Base-by-base conservation (phyloP, 2,797 vertebrate genomes). In the Rhynchotus rufescens region DNA sequence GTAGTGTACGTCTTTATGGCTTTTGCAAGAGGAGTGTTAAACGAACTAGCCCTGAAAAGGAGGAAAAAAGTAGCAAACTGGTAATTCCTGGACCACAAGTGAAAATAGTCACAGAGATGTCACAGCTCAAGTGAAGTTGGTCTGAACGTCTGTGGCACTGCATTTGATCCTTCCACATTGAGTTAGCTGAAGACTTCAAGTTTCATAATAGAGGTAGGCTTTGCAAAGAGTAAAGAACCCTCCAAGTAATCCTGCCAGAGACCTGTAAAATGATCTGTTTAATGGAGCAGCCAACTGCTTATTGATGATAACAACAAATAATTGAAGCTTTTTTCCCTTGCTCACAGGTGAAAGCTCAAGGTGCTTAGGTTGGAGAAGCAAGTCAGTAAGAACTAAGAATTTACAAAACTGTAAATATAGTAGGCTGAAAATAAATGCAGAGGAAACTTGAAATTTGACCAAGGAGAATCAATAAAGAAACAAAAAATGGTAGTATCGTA, bases 11-110 rank as follows among this genome's bases (percentile, higher is more conserved):
- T 36, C 36, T 36, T 94, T 96, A 81, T 78, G 47, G 42, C 80
- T 92, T 94, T 88, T 93, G 83, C 75, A 96, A 89, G 77, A 92
- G 74, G 57, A 67, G 49, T 81, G 73, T 88, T 94, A 90, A 96
- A 86, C 92, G 84, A 86, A 76, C 45, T 72, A 91, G 59, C 67
- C 17, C 30, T 69, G 73, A 88, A 74, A 77, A 32, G 45, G 28
- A 83, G 87, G 62, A 67, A 45, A 45, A 65, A 47, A 54, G 54
- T 45, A 42, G 45, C 21, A 26, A 60, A 62, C 34, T 67, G n/a
- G 54, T 81, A 3, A 45, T 51, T 90, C 19, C 26, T 72, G 51
- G 7, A 59, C 40, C 15, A 32, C 4, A 10, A 59, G 42, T 59
- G 34, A 85, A 92, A 85, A n/a, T 36, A 71, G n/a, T 21, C 13